Percentiles rank a stretch among this genome's conserved stretches.
Conservation (phyloP, 2,113 vertebrate genomes). For the Procavia capensis region DNA sequence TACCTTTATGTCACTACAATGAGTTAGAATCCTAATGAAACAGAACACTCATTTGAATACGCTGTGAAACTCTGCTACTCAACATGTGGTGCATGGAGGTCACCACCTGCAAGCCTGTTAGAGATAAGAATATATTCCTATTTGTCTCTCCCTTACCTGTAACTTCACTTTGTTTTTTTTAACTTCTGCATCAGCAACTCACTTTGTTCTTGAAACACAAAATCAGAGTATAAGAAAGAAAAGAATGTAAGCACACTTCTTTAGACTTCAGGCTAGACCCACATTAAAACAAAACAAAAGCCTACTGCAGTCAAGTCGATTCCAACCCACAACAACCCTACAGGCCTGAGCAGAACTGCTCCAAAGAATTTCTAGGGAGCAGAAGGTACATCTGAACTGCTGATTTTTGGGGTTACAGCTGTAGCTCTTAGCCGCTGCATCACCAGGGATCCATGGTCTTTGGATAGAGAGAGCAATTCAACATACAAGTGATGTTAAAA, state of each 20-base stretch:
- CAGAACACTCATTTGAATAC: neutral
- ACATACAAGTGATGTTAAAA: slow-evolving; percentile 27
- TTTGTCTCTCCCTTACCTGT: too few species aligned
- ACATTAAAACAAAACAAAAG: neutral
- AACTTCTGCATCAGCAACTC: neutral
- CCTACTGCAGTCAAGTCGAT: too few species aligned
- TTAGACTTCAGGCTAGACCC: neutral
- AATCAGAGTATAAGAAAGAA: neutral
- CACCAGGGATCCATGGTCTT: too few species aligned
- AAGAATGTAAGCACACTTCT: neutral
- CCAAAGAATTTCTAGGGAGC: too few species aligned
- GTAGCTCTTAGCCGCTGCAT: too few species aligned
- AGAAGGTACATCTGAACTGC: too few species aligned
- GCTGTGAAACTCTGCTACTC: neutral
- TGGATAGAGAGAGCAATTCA: neutral
- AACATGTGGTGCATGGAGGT: neutral
- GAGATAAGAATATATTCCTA: neutral
- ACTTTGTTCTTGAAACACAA: neutral
- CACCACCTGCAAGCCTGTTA: neutral
- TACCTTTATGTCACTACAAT: neutral
- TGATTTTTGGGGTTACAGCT: too few species aligned
- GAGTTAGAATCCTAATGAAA: neutral
- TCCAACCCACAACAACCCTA: too few species aligned
- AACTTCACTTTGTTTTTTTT: too few species aligned
- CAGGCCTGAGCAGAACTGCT: too few species aligned